Percentiles rank a stretch among this genome's conserved stretches.
These are phyloP conservation scores for Lordiphosa andalusiaca DNA, from an alignment of 2,888 invertebrate species.

Conservation along the genomic window DNA sequence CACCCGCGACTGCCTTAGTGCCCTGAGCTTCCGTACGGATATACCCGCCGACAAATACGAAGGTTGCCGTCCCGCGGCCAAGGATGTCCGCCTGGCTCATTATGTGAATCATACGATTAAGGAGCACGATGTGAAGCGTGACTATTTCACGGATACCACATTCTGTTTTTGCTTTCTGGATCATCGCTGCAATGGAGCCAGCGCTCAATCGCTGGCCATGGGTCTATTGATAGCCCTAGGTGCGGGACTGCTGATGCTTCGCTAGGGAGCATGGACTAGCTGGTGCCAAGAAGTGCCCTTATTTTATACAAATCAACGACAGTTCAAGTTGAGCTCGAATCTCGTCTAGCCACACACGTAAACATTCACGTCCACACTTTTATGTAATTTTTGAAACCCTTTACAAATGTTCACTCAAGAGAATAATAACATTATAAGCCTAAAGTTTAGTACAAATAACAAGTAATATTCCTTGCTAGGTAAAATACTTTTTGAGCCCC, in stretches of 20 bases:
- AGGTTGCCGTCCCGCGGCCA: slow-evolving; percentile 91
- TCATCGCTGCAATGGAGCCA: slow-evolving; percentile 88
- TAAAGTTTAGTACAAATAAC: slow-evolving; percentile 13
- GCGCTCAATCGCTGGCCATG: slow-evolving; percentile 10
- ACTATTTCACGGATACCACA: slow-evolving; percentile 89
- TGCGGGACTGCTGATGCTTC: slow-evolving; percentile 24
- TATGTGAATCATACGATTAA: slow-evolving; percentile 93
- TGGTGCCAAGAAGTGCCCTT: slow-evolving; percentile 25
- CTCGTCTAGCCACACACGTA: slow-evolving; percentile 35
- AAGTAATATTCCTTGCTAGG: no score
- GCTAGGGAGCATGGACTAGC: slow-evolving; percentile 1
- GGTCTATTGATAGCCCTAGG: slow-evolving; percentile 18
- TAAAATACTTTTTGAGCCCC: no score
- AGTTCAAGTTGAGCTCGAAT: slow-evolving; percentile 50
- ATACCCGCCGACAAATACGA: slow-evolving; percentile 95
- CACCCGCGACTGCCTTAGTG: slow-evolving; percentile 92
- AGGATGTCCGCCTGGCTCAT: slow-evolving; percentile 89
- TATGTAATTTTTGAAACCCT: slow-evolving; percentile 9
- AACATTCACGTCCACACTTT: slow-evolving; percentile 59
- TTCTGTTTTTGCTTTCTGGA: slow-evolving; percentile 96
- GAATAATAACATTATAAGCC: slow-evolving; percentile 8
- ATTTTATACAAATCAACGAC: slow-evolving; percentile 29
- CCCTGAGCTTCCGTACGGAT: slow-evolving; percentile 89
- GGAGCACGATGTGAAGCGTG: slow-evolving; percentile 90
- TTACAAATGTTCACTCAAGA: slow-evolving; percentile 2